Percentiles rank a stretch among this genome's conserved stretches.
These are phyloP conservation scores for Serrognathus titanus DNA, from an alignment of 2,888 invertebrate genomes.

Conservation along the genomic window DNA sequence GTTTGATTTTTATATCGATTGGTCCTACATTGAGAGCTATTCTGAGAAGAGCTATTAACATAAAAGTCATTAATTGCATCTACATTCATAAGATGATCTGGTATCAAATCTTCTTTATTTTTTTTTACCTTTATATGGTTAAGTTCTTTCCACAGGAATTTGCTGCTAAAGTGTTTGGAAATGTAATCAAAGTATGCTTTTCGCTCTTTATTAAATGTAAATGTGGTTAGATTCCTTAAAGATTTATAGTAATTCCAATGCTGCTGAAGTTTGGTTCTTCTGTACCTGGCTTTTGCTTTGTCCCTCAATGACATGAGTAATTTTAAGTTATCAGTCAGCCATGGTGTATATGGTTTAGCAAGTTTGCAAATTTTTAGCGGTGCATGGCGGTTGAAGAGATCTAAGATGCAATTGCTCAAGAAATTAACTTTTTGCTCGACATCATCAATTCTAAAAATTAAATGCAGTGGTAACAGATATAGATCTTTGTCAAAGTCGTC, in stretches of 20 bases:
- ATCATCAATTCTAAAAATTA: background rate
- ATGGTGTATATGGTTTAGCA: slow-evolving; percentile 1
- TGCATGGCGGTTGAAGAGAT: slow-evolving; percentile 1
- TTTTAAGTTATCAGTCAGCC: slow-evolving; percentile 7
- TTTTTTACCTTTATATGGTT: too few species aligned
- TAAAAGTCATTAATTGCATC: too few species aligned
- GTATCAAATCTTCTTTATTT: too few species aligned
- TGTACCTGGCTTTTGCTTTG: slow-evolving; percentile 1
- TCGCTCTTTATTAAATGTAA: background rate
- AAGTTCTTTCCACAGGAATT: too few species aligned
- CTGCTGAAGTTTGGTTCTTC: background rate
- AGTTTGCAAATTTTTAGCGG: background rate
- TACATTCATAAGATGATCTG: too few species aligned
- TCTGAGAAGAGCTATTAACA: too few species aligned
- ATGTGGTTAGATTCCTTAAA: background rate
- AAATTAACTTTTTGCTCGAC: background rate
- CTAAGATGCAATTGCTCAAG: background rate
- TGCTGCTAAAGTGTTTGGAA: too few species aligned
- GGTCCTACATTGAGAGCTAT: too few species aligned
- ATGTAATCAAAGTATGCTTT: background rate
- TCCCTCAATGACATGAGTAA: slow-evolving; percentile 1
- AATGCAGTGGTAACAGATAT: background rate
- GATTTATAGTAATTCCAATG: slow-evolving; percentile 5
- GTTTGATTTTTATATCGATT: too few species aligned
- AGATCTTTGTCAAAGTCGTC: background rate